These are phyloP conservation scores for Mythimna impura DNA, from an alignment of 2,888 invertebrate species.

Conservation along the genomic window DNA sequence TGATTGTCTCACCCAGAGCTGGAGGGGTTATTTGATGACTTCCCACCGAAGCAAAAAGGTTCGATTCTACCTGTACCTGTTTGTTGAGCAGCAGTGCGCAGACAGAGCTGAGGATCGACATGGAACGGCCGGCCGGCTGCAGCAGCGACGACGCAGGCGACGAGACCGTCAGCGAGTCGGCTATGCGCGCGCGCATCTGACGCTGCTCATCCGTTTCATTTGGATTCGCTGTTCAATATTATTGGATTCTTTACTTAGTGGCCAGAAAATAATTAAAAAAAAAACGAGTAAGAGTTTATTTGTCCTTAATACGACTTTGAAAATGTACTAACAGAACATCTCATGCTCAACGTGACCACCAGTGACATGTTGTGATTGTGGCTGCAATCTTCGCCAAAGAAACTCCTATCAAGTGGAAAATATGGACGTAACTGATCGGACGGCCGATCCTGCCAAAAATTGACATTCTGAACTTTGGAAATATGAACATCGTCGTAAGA, in stretches of 20 bases:
- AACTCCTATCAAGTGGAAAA: neutral
- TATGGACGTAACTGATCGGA: neutral
- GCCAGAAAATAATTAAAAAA: neutral
- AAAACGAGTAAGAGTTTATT: neutral
- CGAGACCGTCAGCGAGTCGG: slow-evolving; percentile 80
- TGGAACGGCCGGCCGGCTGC: slow-evolving; percentile 77
- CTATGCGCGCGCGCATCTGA: slow-evolving; percentile 74
- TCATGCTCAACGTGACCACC: neutral
- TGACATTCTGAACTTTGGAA: neutral
- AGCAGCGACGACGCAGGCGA: slow-evolving; percentile 80
- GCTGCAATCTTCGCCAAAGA: neutral
- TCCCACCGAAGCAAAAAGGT: too few relatives aligned
- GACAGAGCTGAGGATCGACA: slow-evolving; percentile 86
- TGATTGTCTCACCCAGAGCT: too few relatives aligned
- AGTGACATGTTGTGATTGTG: neutral
- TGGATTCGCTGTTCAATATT: slow-evolving; percentile 53
- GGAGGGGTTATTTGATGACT: too few relatives aligned
- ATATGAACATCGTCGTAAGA: neutral
- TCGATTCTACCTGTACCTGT: slow-evolving; percentile 71
- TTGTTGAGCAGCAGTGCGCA: slow-evolving; percentile 85
- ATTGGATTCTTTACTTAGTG: neutral
- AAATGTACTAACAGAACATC: neutral
- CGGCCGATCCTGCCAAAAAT: neutral
- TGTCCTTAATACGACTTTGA: neutral
- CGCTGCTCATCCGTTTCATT: slow-evolving; percentile 75